A percentile compares a stretch with the other conserved stretches of the same genome.
Evolutionary conservation across 1,140 invertebrate genomes (phyloP).

Genomic region (Achatina immaculata): DNA sequence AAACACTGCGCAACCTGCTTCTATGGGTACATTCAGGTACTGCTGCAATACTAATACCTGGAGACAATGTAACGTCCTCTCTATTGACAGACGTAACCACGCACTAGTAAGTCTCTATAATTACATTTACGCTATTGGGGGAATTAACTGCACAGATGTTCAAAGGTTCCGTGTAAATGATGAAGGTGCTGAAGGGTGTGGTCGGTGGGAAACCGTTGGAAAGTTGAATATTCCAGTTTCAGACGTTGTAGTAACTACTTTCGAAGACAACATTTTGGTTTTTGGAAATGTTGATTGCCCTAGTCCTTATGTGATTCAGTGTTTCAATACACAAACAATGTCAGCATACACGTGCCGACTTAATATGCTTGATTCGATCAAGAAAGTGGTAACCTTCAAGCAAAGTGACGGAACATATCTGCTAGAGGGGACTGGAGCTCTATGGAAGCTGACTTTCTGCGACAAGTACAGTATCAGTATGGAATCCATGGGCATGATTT

Average conservation of each 20-base stretch:
- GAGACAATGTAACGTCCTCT: background rate
- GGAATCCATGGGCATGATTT: background rate
- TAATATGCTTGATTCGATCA: background rate
- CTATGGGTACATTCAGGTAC: background rate
- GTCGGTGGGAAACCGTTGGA: background rate
- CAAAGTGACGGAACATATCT: background rate
- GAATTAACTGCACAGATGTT: background rate
- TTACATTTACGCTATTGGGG: constrained; percentile 9
- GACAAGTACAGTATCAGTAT: background rate
- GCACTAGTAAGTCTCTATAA: background rate
- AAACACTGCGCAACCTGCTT: background rate
- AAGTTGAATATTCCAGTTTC: background rate
- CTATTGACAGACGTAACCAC: background rate
- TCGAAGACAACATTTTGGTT: background rate
- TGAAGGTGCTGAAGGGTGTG: background rate
- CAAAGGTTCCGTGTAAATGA: background rate
- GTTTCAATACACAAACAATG: background rate
- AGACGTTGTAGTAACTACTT: background rate
- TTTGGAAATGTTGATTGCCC: background rate
- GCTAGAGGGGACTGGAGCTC: background rate
- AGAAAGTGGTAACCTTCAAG: background rate
- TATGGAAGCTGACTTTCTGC: background rate
- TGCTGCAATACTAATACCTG: background rate
- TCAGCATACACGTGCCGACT: background rate
- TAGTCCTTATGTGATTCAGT: background rate